Evolutionary conservation across 1,140 invertebrate species (phyloP), one percentile per base, ranked within the genome.

Genomic region (Euura saliciscinereae): DNA sequence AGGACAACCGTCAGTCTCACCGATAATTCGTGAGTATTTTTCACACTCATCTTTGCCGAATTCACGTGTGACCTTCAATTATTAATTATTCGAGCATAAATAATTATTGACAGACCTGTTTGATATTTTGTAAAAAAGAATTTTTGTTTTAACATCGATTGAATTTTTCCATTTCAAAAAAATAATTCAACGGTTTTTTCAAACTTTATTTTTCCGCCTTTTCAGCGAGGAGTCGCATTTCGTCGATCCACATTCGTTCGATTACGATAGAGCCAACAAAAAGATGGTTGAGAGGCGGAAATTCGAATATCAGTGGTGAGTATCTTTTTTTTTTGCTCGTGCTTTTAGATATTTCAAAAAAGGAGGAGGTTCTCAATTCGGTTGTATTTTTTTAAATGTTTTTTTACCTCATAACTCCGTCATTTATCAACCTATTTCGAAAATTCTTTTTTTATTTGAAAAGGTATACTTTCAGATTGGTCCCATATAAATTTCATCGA

Each of bases 171-270:
- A 64, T 64, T 64, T 10, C 8, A 10, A 10, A 10, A 10, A 64
- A 10, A 64, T 10, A 64, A 13, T 64, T 4, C 65, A 74, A 65
- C 28, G 28, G 28, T 28, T 28, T 28, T 28, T 28, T 28, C 28
- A 28, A 28, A 28, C 28, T 28, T 28, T 28, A 28, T 28, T 28
- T 28, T 28, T 28, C 1, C 28, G 10, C 3, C 13, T 59, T 59
- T 59, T 59, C 51, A 59, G 51, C 10, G 13, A 59, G 13, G 6
- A 75, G 4, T 67, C 77, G 7, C 45, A 80, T 8, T 51, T 76
- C 6, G 5, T 82, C 42, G 79, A 83, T 78, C 81, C 82, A 51
- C 72, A 80, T 74, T 82, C 82, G 6, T 77, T 82, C 65, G 80
- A 74, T 72, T 82, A 80, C 67, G 71, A 79, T 46, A 75, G 73